Evolutionary conservation across 1,140 invertebrate genomes (phyloP), one percentile per base, ranked within the genome.

Genomic region (Macrocentrus cingulum): DNA sequence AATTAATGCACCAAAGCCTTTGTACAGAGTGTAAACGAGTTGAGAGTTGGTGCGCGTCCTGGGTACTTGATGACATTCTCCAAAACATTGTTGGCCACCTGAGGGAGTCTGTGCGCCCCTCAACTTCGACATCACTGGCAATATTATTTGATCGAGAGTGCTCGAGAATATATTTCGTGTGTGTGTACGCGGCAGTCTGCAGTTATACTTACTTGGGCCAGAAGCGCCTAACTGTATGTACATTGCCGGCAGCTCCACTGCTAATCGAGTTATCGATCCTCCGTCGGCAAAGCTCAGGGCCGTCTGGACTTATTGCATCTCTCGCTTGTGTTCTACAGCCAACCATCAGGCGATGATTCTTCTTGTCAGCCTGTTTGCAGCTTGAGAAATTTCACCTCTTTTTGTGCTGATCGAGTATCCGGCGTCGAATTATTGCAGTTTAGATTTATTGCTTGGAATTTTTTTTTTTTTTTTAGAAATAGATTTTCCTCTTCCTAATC

Each of bases 211-310:
- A 65, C 66, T 66, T 61, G 29, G 51, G 51, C 55, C 36, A 51
- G 49, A 51, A 51, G 49, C 49, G 46, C 46, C 61, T 59, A 59
- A 61, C 50, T 51, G 46, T 51, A 41, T 58, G 41, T 13, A n/a
- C 50, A 11, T 42, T 19, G 46, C 29, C 15, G 45, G 45, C 50
- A 54, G 46, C 49, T 34, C 32, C 4, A 64, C 58, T 69, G 63
- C 64, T 70, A 70, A 70, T 69, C 67, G 67, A 66, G 66, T 67
- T 70, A 70, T 70, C 68, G 68, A 70, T 69, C 66, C 67, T 54
- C 46, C 59, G 52, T 50, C 58, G 18, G 18, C 20, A 37, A 44
- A 41, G 7, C 34, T 29, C n/a, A 23, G 25, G 18, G 22, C 29
- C 15, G 48, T 29, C 23, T 51, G 36, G 39, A 39, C 37, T 42